phyloP scores from a whole-genome alignment of 2,113 vertebrate genomes.

The Pachyramphus minor region DNA sequence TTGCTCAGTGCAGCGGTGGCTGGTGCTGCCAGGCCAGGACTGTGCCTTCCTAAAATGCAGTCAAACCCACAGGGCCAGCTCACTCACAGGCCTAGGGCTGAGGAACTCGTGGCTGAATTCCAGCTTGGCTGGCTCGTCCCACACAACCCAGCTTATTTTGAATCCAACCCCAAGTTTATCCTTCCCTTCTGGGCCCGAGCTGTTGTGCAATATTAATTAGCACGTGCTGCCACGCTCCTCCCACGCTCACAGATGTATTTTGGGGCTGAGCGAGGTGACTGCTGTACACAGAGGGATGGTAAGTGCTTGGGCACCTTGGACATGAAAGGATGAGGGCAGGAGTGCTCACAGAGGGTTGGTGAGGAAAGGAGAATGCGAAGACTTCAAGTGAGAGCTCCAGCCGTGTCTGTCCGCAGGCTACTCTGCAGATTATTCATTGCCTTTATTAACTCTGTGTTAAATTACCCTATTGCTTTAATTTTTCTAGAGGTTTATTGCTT shows the following conservation, averaged over 20 bases:
- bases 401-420: background rate
- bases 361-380: background rate
- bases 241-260: background rate
- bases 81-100: fast-evolving
- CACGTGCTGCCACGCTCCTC: background rate
- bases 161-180: background rate
- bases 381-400: background rate
- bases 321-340: background rate
- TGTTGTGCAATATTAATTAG: background rate
- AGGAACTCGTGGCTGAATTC: background rate
- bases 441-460: conserved; percentile 21
- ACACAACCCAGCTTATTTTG: background rate
- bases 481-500: background rate
- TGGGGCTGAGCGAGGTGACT: background rate
- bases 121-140: background rate
- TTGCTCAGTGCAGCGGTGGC: fast-evolving
- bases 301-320: background rate
- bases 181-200: background rate
- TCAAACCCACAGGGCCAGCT: background rate
- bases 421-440: background rate
- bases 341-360: background rate
- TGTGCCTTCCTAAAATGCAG: background rate
- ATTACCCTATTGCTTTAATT: background rate
- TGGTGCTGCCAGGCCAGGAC: background rate
- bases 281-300: background rate